A percentile compares a stretch with the other conserved stretches of the same genome.
Conservation (phyloP, 2,888 invertebrate genomes). For the Ophion slaviceki region DNA sequence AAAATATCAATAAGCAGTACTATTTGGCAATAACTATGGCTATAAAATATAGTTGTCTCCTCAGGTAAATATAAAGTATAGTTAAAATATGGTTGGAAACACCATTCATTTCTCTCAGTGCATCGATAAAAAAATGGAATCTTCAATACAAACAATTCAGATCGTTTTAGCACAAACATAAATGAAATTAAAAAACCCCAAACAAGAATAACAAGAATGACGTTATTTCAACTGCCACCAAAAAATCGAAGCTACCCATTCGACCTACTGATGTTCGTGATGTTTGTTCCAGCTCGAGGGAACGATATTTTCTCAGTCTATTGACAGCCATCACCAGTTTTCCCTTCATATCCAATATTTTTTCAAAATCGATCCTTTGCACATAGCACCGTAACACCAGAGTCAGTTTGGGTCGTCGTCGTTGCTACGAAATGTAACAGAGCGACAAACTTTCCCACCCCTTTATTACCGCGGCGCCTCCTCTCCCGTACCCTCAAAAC, state of each 20-base stretch:
- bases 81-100: too few species aligned
- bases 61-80: too few species aligned
- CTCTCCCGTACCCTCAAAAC: not conserved
- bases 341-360: not conserved
- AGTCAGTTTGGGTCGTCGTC: not conserved
- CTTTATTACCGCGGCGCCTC: not conserved
- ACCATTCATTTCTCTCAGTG: too few species aligned
- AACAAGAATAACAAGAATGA: not conserved
- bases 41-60: too few species aligned
- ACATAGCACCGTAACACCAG: not conserved
- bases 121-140: too few species aligned
- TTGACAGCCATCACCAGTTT: slow-evolving; percentile 58
- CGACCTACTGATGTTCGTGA: slow-evolving; percentile 41
- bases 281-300: slow-evolving; percentile 49
- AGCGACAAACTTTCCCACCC: not conserved
- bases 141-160: too few species aligned
- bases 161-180: not conserved
- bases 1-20: too few species aligned
- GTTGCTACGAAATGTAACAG: not conserved
- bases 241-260: slow-evolving; percentile 24
- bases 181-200: not conserved
- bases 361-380: not conserved
- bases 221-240: not conserved
- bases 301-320: slow-evolving; percentile 62
- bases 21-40: too few species aligned